A percentile compares a stretch with the other conserved stretches of the same genome.
phyloP scores from a whole-genome alignment of 2,113 vertebrate species.

The Sinocyclocheilus anophthalmus region DNA sequence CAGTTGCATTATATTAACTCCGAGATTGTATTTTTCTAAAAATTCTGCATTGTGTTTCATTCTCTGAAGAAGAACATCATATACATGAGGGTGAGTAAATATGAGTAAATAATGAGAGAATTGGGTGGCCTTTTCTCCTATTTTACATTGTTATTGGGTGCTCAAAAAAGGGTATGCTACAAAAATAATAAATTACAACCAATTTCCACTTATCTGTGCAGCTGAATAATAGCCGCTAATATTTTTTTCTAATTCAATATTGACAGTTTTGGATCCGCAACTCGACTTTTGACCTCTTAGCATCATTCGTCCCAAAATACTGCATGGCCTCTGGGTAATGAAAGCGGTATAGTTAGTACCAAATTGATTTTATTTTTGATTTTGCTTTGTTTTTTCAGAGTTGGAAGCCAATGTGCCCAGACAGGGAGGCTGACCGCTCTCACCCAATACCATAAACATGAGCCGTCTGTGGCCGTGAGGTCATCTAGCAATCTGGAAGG shows the following conservation, averaged over 20 bases:
- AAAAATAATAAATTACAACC: not conserved
- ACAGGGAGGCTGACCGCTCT: conserved; percentile 40
- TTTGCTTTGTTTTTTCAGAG: conserved; percentile 4
- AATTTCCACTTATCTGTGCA: not conserved
- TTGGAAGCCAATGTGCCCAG: conserved; percentile 21
- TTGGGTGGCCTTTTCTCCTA: too few relatives aligned
- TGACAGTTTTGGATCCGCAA: not conserved
- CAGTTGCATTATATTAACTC: too few relatives aligned
- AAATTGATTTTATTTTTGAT: conserved; percentile 6
- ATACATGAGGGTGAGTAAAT: not conserved
- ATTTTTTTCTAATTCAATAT: not conserved
- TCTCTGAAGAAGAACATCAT: too few relatives aligned
- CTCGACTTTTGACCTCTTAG: not conserved
- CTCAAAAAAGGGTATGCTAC: not conserved
- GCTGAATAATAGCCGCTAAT: not conserved
- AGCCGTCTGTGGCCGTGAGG: conserved; percentile 64
- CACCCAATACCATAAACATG: conserved; percentile 48
- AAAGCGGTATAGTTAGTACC: not conserved
- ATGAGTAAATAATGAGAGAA: too few relatives aligned
- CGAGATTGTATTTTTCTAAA: too few relatives aligned
- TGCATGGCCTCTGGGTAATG: not conserved
- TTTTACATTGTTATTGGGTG: not conserved
- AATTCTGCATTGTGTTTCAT: too few relatives aligned
- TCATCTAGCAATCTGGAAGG: conserved; percentile 69
- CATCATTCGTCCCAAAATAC: not conserved